These are phyloP conservation scores for Pipistrellus nathusii DNA, from an alignment of 2,797 vertebrate genomes.

Conservation along the genomic window DNA sequence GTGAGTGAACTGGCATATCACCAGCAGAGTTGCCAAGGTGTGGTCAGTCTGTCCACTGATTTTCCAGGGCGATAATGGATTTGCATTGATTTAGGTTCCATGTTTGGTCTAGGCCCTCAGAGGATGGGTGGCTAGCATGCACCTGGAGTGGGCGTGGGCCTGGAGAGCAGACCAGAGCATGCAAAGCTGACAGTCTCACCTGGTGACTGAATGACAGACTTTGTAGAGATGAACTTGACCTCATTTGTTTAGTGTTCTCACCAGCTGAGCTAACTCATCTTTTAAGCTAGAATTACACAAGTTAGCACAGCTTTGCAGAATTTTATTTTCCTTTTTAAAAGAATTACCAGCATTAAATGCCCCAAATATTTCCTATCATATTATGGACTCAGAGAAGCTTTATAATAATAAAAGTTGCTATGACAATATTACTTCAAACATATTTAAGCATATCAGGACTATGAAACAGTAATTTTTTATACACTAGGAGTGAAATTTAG, in stretches of 20 bases:
- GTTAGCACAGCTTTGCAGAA: conserved; percentile 14
- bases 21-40: neutral
- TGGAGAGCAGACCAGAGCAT: neutral
- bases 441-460: neutral
- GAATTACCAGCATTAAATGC: conserved; percentile 61
- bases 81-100: conserved; percentile 11
- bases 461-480: conserved; percentile 26
- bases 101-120: neutral
- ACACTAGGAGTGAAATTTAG: conserved; percentile 16
- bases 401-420: conserved; percentile 49
- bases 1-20: neutral
- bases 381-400: conserved; percentile 32
- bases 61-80: conserved; percentile 12
- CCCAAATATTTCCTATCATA: conserved; percentile 64
- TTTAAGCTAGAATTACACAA: conserved; percentile 43
- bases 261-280: conserved; percentile 62
- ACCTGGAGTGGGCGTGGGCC: neutral
- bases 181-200: conserved; percentile 59
- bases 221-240: neutral
- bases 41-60: neutral
- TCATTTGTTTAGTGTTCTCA: conserved; percentile 62
- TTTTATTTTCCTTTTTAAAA: conserved; percentile 52
- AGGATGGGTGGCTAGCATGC: neutral
- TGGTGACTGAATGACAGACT: conserved; percentile 14
- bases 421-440: conserved; percentile 29